Evolutionary conservation across 2,888 invertebrate species (phyloP).

Genomic region (Gymnoscelis rufifasciata): DNA sequence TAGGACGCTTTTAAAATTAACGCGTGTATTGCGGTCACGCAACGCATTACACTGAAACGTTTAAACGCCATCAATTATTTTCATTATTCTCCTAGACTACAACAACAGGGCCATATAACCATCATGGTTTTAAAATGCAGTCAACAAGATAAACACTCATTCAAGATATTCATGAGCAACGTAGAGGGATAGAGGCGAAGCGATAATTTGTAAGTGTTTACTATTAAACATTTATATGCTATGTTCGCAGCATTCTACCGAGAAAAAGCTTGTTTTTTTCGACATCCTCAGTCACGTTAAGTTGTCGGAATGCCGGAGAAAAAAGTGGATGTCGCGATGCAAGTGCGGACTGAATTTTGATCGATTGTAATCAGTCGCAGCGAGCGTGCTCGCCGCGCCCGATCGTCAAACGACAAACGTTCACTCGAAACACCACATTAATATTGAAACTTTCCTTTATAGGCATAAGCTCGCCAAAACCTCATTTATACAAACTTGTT

Average conservation of each 20-base stretch:
- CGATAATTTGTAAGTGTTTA: constrained; percentile 39
- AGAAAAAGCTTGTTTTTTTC: constrained; percentile 46
- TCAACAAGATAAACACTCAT: constrained; percentile 30
- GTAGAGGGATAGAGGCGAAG: constrained; percentile 26
- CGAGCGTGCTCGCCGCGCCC: constrained; percentile 29
- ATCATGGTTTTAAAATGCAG: constrained; percentile 38
- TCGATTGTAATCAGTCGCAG: constrained; percentile 33
- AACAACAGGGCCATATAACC: constrained; percentile 35
- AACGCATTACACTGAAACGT: constrained; percentile 33
- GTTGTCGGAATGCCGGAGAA: constrained; percentile 48
- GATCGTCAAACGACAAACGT: constrained; percentile 26
- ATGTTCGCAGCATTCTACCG: constrained; percentile 35
- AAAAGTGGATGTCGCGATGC: constrained; percentile 45
- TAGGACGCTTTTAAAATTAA: constrained; percentile 40
- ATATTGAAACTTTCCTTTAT: constrained; percentile 12
- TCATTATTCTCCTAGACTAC: constrained; percentile 30
- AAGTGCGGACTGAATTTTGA: constrained; percentile 56
- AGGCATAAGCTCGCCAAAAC: constrained; percentile 8
- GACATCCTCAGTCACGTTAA: constrained; percentile 58
- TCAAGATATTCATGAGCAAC: constrained; percentile 34
- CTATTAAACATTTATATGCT: constrained; percentile 49
- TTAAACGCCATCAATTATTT: constrained; percentile 32
- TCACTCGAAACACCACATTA: constrained; percentile 17
- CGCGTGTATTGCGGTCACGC: constrained; percentile 47
- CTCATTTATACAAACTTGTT: constrained; percentile 6